These are phyloP conservation scores for Agrotis clavis DNA, from an alignment of 2,888 invertebrate genomes.

Conservation along the genomic window DNA sequence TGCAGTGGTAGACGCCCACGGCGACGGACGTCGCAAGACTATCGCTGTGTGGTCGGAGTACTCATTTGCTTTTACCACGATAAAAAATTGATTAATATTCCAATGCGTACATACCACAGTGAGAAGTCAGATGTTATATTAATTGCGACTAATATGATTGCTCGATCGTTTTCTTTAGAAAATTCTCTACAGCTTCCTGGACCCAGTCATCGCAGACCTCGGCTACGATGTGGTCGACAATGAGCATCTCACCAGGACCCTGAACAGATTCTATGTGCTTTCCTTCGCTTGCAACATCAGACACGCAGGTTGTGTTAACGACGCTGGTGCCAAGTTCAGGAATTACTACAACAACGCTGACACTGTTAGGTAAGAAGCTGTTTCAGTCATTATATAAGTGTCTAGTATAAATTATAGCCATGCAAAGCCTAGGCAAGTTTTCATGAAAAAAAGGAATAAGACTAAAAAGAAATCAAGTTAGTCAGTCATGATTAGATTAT, in stretches of 20 bases:
- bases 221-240: conserved; percentile 74
- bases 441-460: too few species aligned
- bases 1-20: too few species aligned
- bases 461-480: too few species aligned
- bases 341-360: conserved; percentile 64
- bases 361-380: conserved; percentile 3
- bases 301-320: conserved; percentile 88
- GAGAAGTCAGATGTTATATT: neutral
- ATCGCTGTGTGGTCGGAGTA: too few species aligned
- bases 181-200: conserved; percentile 75
- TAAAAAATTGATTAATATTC: too few species aligned
- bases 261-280: conserved; percentile 86
- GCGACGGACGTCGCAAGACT: too few species aligned
- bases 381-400: too few species aligned
- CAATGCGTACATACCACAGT: too few species aligned
- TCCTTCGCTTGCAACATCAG: conserved; percentile 93
- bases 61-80: too few species aligned
- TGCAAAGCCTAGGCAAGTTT: too few species aligned
- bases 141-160: neutral
- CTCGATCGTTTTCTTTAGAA: conserved; percentile 64
- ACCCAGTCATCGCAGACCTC: conserved; percentile 76
- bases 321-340: conserved; percentile 77
- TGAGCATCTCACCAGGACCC: conserved; percentile 78
- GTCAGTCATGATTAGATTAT: too few species aligned
- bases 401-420: too few species aligned